Percentiles rank a stretch among this genome's conserved stretches.
phyloP scores from a whole-genome alignment of 2,797 vertebrate genomes.

The Nannoperca australis region DNA sequence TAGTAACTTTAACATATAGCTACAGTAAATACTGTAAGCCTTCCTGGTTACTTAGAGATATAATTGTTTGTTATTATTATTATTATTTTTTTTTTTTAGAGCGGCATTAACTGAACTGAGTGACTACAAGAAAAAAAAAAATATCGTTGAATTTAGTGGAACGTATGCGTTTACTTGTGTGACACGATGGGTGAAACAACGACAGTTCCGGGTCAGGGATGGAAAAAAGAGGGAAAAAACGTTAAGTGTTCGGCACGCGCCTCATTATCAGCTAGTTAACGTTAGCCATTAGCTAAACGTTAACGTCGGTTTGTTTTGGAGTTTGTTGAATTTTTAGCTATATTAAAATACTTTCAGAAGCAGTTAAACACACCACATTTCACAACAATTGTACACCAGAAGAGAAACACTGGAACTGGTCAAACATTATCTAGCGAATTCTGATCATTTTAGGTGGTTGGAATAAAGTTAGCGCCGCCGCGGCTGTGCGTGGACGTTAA shows the following conservation, averaged over 20 bases:
- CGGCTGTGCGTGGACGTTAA: no score
- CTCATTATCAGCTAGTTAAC: background rate
- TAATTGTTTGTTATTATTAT: background rate
- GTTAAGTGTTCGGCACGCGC: background rate
- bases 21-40: background rate
- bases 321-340: background rate
- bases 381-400: background rate
- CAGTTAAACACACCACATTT: background rate
- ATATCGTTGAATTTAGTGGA: no score
- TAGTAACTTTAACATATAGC: background rate
- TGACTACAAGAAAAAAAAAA: no score
- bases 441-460: background rate
- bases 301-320: background rate
- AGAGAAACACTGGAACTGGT: background rate
- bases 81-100: background rate
- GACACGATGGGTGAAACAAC: background rate
- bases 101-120: background rate
- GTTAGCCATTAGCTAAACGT: background rate
- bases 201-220: conserved; percentile 28
- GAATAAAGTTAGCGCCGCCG: background rate
- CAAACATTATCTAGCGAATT: no score
- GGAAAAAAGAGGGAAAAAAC: background rate
- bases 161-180: background rate
- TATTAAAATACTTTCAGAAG: background rate
- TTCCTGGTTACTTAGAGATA: background rate